A percentile compares a stretch with the other conserved stretches of the same genome.
These are phyloP conservation scores for Entomobrya multifasciata DNA, from an alignment of 2,888 invertebrate genomes.

Conservation along the genomic window DNA sequence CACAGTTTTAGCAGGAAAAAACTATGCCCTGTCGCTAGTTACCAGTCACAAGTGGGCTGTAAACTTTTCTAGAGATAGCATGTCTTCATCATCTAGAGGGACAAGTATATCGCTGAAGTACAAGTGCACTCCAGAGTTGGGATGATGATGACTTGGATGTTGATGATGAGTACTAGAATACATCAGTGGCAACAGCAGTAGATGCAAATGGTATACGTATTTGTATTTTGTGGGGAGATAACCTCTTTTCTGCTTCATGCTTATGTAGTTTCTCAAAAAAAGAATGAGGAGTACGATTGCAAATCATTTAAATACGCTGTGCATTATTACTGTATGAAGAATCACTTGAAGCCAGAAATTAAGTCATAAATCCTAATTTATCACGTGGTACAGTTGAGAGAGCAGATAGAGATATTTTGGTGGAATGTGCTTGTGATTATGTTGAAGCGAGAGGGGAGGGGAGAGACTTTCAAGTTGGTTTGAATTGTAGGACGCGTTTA, in stretches of 20 bases:
- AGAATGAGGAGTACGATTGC: not conserved
- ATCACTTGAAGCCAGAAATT: constrained; percentile 57
- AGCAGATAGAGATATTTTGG: constrained; percentile 7
- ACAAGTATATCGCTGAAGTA: constrained; percentile 31
- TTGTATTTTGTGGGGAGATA: too few relatives aligned
- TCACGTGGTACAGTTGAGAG: constrained; percentile 46
- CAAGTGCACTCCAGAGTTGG: constrained; percentile 52
- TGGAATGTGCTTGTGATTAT: not conserved
- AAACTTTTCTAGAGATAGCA: constrained; percentile 55
- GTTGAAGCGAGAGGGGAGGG: too few relatives aligned
- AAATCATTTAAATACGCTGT: not conserved
- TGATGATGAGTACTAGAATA: constrained; percentile 46
- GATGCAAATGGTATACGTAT: not conserved
- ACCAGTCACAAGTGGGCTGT: constrained; percentile 59
- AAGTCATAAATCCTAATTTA: constrained; percentile 67
- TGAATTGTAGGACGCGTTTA: too few relatives aligned
- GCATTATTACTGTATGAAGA: not conserved
- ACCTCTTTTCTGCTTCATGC: constrained; percentile 5
- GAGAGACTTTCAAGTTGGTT: not conserved
- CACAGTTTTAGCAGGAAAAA: too few relatives aligned
- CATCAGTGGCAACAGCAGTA: constrained; percentile 50
- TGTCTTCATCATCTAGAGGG: constrained; percentile 54
- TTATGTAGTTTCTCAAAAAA: constrained; percentile 21
- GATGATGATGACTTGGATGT: constrained; percentile 30
- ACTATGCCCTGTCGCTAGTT: constrained; percentile 44